Conservation (phyloP, 2,113 vertebrate species). For the Corythaeola cristata region DNA sequence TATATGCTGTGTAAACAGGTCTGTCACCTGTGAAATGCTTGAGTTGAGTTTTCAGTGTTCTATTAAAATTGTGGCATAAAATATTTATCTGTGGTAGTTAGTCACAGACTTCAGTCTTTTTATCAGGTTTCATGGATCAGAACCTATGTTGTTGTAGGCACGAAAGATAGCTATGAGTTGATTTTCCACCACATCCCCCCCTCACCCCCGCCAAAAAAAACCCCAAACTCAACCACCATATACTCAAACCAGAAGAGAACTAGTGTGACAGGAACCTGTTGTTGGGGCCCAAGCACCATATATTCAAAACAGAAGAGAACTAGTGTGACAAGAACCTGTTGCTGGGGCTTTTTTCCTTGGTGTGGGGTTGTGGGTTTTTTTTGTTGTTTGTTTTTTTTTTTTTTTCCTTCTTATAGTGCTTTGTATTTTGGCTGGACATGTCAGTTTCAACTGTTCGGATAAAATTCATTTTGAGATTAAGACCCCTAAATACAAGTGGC, state of each 20-base stretch:
- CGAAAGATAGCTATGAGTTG: neutral
- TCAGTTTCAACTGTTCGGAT: neutral
- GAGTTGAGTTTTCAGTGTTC: neutral
- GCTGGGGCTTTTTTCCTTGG: neutral
- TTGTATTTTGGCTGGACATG: neutral
- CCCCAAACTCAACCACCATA: neutral
- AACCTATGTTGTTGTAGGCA: neutral
- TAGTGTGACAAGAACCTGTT: neutral
- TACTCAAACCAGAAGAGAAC: neutral
- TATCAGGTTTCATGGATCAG: neutral
- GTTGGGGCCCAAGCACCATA: neutral
- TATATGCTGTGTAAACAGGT: neutral
- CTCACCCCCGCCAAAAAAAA: neutral
- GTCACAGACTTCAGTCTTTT: neutral
- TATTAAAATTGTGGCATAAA: neutral
- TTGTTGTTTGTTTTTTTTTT: neutral
- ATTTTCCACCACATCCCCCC: neutral
- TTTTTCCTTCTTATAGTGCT: neutral
- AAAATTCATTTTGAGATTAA: neutral
- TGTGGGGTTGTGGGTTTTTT: neutral
- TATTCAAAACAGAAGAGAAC: neutral
- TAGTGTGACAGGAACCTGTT: neutral
- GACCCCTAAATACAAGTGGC: rapidly evolving
- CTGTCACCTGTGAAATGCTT: neutral
- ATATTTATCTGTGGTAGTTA: neutral